Conservation (phyloP, 2,113 vertebrate species). For the Tor tambroides region DNA sequence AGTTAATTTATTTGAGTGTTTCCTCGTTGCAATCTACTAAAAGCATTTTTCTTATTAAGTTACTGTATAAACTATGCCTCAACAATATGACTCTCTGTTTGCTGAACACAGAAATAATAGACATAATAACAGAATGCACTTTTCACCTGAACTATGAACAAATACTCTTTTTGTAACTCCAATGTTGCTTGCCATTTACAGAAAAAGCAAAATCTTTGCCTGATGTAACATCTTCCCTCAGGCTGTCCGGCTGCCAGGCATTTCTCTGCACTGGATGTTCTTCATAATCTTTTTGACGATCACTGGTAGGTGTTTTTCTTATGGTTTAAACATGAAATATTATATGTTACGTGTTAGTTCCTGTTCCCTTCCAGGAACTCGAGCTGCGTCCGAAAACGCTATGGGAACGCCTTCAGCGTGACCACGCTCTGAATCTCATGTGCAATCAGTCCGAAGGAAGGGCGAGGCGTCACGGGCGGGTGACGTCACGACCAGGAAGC, state of each 20-base stretch:
- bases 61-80: neutral
- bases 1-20: constrained; percentile 37
- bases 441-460: no score
- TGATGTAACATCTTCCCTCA: neutral
- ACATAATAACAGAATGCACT: neutral
- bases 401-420: no score
- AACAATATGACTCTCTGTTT: constrained; percentile 23
- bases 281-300: neutral
- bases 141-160: constrained; percentile 15
- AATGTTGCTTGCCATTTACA: neutral
- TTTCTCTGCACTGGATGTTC: constrained; percentile 1
- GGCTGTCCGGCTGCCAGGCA: neutral
- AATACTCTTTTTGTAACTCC: neutral
- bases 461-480: no score
- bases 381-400: no score
- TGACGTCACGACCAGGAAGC: no score
- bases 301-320: constrained; percentile 15
- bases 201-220: neutral
- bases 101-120: constrained; percentile 1
- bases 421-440: no score
- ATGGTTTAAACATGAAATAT: no score
- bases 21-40: neutral
- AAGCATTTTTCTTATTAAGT: constrained; percentile 29
- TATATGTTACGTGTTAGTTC: no score
- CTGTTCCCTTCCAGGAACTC: no score